These are phyloP conservation scores for Tetanocera ferruginea DNA, from an alignment of 2,888 invertebrate species.

Conservation along the genomic window DNA sequence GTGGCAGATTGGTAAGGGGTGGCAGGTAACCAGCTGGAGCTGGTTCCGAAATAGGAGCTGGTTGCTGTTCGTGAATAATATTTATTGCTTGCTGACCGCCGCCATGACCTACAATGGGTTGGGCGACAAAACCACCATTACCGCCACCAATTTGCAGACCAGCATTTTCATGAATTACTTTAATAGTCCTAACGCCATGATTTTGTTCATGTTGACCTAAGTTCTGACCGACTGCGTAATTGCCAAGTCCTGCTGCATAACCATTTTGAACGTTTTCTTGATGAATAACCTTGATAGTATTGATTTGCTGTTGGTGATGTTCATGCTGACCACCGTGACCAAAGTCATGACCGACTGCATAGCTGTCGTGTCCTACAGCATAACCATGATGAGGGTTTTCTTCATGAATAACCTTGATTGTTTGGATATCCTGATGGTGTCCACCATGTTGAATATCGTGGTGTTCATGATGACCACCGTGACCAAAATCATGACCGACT, in stretches of 20 bases:
- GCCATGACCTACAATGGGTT: not conserved
- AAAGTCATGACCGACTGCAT: too few species aligned
- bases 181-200: conserved; percentile 40
- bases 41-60: not conserved
- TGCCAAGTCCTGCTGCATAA: too few species aligned
- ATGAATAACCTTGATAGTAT: conserved; percentile 13
- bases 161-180: conserved; percentile 47
- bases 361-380: not conserved
- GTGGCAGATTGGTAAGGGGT: too few species aligned
- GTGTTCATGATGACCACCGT: not conserved
- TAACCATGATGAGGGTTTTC: conserved; percentile 19
- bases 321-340: conserved; percentile 3
- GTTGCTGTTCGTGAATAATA: conserved; percentile 48
- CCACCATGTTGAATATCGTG: conserved; percentile 31
- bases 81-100: conserved; percentile 46
- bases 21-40: not conserved
- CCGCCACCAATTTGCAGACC: conserved; percentile 19
- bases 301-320: conserved; percentile 17
- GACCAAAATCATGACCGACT: not conserved
- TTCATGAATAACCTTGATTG: conserved; percentile 45
- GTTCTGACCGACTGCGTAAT: too few species aligned
- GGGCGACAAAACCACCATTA: not conserved
- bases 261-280: not conserved
- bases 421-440: conserved; percentile 32
- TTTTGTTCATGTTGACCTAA: conserved; percentile 29